These are phyloP conservation scores for Labia minor DNA, from an alignment of 2,888 invertebrate species.

Conservation along the genomic window DNA sequence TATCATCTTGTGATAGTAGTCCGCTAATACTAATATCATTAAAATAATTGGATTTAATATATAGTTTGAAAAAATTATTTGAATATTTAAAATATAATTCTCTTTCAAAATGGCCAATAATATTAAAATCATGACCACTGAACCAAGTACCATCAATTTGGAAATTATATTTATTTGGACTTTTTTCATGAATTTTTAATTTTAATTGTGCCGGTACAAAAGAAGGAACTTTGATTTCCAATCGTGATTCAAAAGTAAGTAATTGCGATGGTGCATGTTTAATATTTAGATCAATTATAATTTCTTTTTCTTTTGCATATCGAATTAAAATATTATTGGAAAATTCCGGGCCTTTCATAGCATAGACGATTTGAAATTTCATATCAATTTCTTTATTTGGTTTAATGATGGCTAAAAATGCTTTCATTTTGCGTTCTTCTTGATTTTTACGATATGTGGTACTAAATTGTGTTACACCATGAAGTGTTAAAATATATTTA, in stretches of 20 bases:
- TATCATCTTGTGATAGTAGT: conserved; percentile 56
- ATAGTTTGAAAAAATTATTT: conserved; percentile 56
- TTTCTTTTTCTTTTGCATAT: conserved; percentile 50
- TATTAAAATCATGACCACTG: conserved; percentile 58
- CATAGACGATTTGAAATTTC: conserved; percentile 44
- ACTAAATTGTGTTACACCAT: conserved; percentile 41
- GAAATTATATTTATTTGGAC: conserved; percentile 50
- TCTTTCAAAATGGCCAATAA: conserved; percentile 64
- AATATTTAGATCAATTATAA: conserved; percentile 45
- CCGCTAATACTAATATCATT: conserved; percentile 53
- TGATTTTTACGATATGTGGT: conserved; percentile 46
- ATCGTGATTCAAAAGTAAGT: conserved; percentile 54
- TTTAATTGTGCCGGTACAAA: conserved; percentile 57
- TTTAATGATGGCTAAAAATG: conserved; percentile 49
- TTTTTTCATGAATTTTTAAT: conserved; percentile 56
- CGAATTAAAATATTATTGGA: conserved; percentile 42
- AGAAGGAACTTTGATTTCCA: conserved; percentile 64
- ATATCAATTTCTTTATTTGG: conserved; percentile 57
- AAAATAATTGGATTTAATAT: conserved; percentile 62
- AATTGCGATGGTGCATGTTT: conserved; percentile 54
- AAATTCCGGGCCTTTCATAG: conserved; percentile 44
- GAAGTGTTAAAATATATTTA: conserved; percentile 48
- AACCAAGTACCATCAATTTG: conserved; percentile 73
- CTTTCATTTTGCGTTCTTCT: conserved; percentile 50
- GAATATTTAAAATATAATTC: conserved; percentile 53